Evolutionary conservation across 2,888 invertebrate genomes (phyloP).

Genomic region (Griposia aprilina): DNA sequence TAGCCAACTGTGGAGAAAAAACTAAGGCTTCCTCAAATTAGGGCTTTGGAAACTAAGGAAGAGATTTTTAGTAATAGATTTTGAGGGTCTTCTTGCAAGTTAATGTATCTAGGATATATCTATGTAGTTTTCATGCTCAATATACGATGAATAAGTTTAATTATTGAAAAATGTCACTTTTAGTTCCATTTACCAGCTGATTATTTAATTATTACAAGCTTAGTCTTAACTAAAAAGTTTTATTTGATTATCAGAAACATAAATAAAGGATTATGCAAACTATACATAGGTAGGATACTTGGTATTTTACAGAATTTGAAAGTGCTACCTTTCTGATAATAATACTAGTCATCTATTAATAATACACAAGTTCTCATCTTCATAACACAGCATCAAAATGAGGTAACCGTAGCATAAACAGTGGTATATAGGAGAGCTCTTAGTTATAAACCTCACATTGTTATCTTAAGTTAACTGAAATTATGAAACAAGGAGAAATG

Average conservation of each 20-base stretch:
- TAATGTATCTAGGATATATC: no score
- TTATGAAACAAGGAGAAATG: slow-evolving; percentile 50
- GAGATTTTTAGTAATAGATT: not conserved
- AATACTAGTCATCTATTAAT: no score
- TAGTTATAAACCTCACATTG: slow-evolving; percentile 44
- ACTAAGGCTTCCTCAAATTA: not conserved
- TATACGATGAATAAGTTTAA: no score
- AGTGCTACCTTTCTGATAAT: not conserved
- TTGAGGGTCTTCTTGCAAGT: no score
- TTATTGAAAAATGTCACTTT: no score
- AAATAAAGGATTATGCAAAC: not conserved
- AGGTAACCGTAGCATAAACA: slow-evolving; percentile 31
- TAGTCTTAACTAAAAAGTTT: no score
- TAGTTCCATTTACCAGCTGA: no score
- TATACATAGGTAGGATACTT: not conserved
- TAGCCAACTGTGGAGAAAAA: slow-evolving; percentile 1
- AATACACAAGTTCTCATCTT: slow-evolving; percentile 2
- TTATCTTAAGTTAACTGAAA: slow-evolving; percentile 45
- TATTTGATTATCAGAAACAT: not conserved
- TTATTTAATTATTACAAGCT: no score
- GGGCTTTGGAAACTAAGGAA: not conserved
- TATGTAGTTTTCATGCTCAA: no score
- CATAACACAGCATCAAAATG: slow-evolving; percentile 19
- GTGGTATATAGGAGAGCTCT: slow-evolving; percentile 7
- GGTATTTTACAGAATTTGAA: not conserved